Conservation (phyloP, 2,113 vertebrate genomes). For the Stomatorhinus ivindoensis region DNA sequence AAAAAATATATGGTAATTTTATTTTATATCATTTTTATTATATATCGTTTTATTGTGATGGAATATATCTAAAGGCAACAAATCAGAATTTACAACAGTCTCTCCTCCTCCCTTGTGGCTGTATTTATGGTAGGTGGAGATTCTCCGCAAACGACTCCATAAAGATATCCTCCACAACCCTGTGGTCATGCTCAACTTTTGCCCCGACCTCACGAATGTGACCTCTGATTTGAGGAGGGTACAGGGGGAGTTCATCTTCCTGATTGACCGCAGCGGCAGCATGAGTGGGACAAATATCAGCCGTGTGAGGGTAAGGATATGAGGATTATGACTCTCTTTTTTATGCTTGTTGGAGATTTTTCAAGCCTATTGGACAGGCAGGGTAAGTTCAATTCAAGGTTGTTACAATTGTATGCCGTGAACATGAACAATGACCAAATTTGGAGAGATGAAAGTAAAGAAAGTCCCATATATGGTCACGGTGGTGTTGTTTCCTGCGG, state of each 20-base stretch:
- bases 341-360: not conserved
- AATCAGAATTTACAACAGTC: not conserved
- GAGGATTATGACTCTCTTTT: not conserved
- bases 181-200: constrained; percentile 90
- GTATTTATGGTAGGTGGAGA: constrained; percentile 62
- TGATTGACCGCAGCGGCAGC: constrained; percentile 82
- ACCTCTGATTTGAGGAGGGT: constrained; percentile 68
- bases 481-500: not conserved
- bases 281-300: constrained; percentile 73
- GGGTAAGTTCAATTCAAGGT: not conserved
- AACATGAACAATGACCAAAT: not conserved
- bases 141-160: constrained; percentile 82
- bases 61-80: not conserved
- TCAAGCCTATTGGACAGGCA: not conserved
- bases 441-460: not conserved
- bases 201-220: constrained; percentile 69
- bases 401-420: not conserved
- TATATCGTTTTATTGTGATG: not conserved
- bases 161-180: constrained; percentile 91
- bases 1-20: not conserved
- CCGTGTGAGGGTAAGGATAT: constrained; percentile 68
- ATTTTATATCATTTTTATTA: not conserved
- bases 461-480: not conserved
- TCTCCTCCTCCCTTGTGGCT: not conserved
- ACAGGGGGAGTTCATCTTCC: constrained; percentile 89